Evolutionary conservation across 2,888 invertebrate species (phyloP), one percentile per base, ranked within the genome.

Genomic region (Gari tellinella): DNA sequence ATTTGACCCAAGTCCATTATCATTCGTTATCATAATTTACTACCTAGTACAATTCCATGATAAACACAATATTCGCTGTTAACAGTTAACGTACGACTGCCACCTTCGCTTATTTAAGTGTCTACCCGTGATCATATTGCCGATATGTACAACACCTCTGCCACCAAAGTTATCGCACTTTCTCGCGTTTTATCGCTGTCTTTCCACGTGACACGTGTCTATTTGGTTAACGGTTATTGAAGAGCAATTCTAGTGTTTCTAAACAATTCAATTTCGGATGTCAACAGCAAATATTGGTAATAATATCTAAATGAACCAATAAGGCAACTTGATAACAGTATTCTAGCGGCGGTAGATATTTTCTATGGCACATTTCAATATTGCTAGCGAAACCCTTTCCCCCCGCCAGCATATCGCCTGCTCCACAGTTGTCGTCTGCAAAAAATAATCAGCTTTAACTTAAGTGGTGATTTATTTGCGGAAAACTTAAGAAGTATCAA

Each of bases 111-210:
- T 10, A 31, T 7, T 31, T 31, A 60, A 53, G 60, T 67, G 66
- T 67, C 66, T 37, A 23, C 45, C 31, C 31, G 52, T 31, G 58
- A 66, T 58, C 25, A 19, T 40, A 23, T 31, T 15, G 40, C 43
- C 46, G 66, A 37, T 41, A 67, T 46, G 46, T 52, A 60, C 60
- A 53, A 67, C 66, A 67, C 66, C 51, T 60, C 40, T 23, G 19
- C 12, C 37, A 26, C 15, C 55, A 55, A 15, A 61, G 70, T 72
- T 72, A 72, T 72, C 70, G 70, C 70, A 72, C 64, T 55, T 65
- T 65, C 65, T 65, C 70, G 64, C 70, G 63, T 57, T 41, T 25
- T 66, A 49, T 66, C 66, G 60, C 17, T 25, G 26, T 19, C 14
- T 31, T n/a, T 41, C 43, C 58, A 60, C 60, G 66, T 67, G 66